Conservation (phyloP, 2,797 vertebrate species). For the Diceros bicornis region DNA sequence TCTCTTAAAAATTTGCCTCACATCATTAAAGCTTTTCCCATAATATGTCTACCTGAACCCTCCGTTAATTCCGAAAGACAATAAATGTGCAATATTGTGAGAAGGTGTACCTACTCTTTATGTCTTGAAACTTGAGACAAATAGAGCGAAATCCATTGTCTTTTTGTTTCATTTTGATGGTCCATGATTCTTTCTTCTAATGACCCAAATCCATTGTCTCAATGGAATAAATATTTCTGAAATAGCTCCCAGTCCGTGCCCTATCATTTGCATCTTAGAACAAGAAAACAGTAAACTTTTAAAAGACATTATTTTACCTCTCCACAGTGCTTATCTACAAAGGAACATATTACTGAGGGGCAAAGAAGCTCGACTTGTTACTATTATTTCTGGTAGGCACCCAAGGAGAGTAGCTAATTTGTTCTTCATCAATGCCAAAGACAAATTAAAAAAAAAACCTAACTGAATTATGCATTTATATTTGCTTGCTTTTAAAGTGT, state of each 20-base stretch:
- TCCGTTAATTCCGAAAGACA: constrained; percentile 47
- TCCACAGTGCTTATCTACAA: constrained; percentile 93
- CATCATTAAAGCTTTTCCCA: constrained; percentile 50
- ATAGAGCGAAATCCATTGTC: constrained; percentile 67
- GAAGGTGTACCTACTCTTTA: constrained; percentile 76
- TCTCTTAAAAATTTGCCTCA: constrained; percentile 72
- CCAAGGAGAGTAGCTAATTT: constrained; percentile 93
- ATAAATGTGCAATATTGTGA: background rate
- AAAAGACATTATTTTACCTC: constrained; percentile 92
- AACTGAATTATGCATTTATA: constrained; percentile 89
- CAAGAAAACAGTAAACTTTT: constrained; percentile 91
- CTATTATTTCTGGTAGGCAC: constrained; percentile 92
- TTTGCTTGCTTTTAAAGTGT: constrained; percentile 86
- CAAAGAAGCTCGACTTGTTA: constrained; percentile 87
- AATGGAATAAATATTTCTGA: constrained; percentile 90
- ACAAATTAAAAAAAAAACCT: constrained; percentile 88
- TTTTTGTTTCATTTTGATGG: constrained; percentile 88
- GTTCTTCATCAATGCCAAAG: constrained; percentile 92
- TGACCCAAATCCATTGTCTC: constrained; percentile 89
- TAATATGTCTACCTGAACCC: background rate
- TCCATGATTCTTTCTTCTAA: constrained; percentile 88
- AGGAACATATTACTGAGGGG: constrained; percentile 91
- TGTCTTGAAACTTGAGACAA: background rate
- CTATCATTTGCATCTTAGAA: constrained; percentile 91
- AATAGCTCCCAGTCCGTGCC: constrained; percentile 88